Evolutionary conservation across 2,797 vertebrate genomes (phyloP), one percentile per base, ranked within the genome.

Genomic region (Chloroceryle inda): DNA sequence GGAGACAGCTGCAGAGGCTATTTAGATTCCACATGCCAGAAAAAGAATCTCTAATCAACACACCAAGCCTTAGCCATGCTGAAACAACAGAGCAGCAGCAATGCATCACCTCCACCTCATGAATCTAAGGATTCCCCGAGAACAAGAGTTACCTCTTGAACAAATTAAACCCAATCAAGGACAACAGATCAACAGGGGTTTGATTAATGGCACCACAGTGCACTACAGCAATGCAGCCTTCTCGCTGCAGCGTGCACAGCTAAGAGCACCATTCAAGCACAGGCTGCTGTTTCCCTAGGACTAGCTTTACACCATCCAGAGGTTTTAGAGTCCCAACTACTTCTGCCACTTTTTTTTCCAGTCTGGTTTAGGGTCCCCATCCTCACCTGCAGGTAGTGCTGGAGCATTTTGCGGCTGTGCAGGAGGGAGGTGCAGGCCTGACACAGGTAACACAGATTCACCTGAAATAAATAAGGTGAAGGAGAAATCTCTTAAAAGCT

Each of bases 341-440:
- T 38, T 37, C 68, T 50, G 2, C 21, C 35, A 50, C 1, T 56
- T 35, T 56, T 63, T 62, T 67, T 76, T 16, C 0, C 45, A 53
- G 50, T 15, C 8, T 38, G 42, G 49, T 27, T 79, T 15, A n/a
- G 26, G 27, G 52, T 49, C 40, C 45, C 42, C 47, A 4, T 31
- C 44, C 98, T 96, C 83, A 99, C 99, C 99, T 99, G 99, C 50
- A 99, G 97, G 96, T 99, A 99, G 98, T 99, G 99, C 96, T 99
- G 99, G 26, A 99, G 99, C 99, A 99, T 99, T 97, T 99, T 99
- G 92, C 99, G 99, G 98, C 99, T 99, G 96, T 99, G 99, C 55
- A 99, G 98, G 74, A 99, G 99, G 73, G 99, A 99, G 2, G 99
- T 99, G 90, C 99, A 99, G 71, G 99, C 99, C 98, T 99, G 99